Evolutionary conservation across 1,140 invertebrate genomes (phyloP).

Genomic region (Pachypeltis micranthus): DNA sequence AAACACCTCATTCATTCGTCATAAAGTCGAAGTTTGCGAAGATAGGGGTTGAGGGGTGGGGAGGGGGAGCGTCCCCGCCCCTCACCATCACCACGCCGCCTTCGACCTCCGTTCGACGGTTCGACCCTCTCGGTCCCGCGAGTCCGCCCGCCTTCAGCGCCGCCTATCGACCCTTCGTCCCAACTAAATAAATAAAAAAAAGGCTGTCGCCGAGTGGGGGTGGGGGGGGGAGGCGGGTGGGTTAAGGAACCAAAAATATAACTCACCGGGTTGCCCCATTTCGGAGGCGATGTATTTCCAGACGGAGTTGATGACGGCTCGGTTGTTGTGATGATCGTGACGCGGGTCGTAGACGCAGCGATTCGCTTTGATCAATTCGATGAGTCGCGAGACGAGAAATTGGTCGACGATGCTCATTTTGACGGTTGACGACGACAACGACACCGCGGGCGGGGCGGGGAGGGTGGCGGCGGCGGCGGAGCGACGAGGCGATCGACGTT

Average conservation of each 20-base stretch:
- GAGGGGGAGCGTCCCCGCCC: no score
- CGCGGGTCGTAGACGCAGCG: conserved; percentile 16
- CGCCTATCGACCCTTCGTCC: no score
- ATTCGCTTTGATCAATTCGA: conserved; percentile 9
- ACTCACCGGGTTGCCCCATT: conserved; percentile 15
- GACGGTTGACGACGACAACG: neutral
- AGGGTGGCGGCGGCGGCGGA: neutral
- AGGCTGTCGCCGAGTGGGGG: neutral
- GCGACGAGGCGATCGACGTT: neutral
- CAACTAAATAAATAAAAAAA: no score
- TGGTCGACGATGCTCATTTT: conserved; percentile 13
- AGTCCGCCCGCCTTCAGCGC: no score
- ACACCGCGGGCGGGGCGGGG: neutral
- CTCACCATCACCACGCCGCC: no score
- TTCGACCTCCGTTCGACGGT: no score
- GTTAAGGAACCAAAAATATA: neutral
- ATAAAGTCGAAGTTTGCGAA: no score
- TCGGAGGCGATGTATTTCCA: conserved; percentile 16
- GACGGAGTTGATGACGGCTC: conserved; percentile 11
- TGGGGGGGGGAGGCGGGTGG: neutral
- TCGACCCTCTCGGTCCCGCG: no score
- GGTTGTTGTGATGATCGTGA: conserved; percentile 13
- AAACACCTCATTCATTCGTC: no score
- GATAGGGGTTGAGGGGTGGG: no score
- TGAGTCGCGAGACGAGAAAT: conserved; percentile 12